Evolutionary conservation across 2,797 vertebrate genomes (phyloP), one percentile per base, ranked within the genome.

Genomic region (Neosalanx taihuensis): DNA sequence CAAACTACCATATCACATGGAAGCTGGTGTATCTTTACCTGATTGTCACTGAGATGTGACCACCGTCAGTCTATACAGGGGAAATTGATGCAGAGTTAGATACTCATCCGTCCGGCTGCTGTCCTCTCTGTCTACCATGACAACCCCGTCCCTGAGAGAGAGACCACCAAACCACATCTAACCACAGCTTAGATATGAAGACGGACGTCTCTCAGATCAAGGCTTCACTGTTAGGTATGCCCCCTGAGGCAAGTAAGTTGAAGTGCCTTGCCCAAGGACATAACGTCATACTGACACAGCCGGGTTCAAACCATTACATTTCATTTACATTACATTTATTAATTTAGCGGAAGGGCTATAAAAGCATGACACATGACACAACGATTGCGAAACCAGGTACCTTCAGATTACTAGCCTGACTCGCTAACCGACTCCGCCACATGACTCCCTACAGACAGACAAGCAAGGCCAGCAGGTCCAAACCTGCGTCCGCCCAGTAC

Each of bases 401-500:
- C 23, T 1, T 26, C 23, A 1, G 23, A 26, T 26, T 26, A 26
- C 23, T 26, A 26, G 23, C 23, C 23, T 26, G 23, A 26, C 23
- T 26, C 1, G 23, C 23, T 26, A 26, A 26, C 23, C 23, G 23
- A 26, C 23, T 26, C 23, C 23, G 23, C 23, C 23, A 26, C 23
- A 26, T 26, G 23, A 26, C 23, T 26, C 23, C 23, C 23, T 26
- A 26, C 26, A 30, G 31, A 33, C 5, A n/a, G 41, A 23, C 6
- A 56, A 29, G 3, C 49, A 56, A 6, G 51, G 5, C 17, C 30
- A 5, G 26, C 12, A 49, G 6, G 29, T 10, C 26, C 30, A 12
- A 89, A 94, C 93, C 93, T 90, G 93, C 93, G 0, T 94, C 94
- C 37, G 93, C 93, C 94, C 93, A 94, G 68, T 93, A 94, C 6